Percentiles rank a stretch among this genome's conserved stretches.
Conservation (phyloP, 1,140 invertebrate genomes). For the Drosophila watanabei region DNA sequence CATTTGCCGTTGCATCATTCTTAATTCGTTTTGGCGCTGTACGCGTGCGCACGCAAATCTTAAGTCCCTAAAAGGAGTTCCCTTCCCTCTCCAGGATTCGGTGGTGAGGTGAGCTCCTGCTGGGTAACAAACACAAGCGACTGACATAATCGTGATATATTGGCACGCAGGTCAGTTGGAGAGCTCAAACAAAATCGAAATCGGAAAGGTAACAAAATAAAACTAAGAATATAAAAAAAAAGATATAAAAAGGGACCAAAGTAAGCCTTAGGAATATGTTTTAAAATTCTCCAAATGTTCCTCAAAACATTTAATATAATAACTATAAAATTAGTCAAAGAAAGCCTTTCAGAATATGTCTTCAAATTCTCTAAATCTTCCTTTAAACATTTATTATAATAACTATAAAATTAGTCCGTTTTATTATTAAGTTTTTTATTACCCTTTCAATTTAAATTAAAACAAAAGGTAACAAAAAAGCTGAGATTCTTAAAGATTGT, state of each 20-base stretch:
- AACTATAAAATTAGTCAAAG: too few relatives aligned
- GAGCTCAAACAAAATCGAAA: slow-evolving; percentile 40
- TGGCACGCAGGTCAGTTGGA: slow-evolving; percentile 63
- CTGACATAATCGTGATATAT: slow-evolving; percentile 84
- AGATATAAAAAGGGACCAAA: accelerated
- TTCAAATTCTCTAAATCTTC: too few relatives aligned
- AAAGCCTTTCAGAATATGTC: background rate
- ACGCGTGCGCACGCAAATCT: slow-evolving; percentile 79
- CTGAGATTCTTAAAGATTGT: background rate
- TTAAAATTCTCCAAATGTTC: too few relatives aligned
- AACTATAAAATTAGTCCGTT: too few relatives aligned
- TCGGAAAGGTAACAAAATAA: background rate
- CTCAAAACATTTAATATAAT: too few relatives aligned
- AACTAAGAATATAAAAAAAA: too few relatives aligned
- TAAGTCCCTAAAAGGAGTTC: slow-evolving; percentile 5
- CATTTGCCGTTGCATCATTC: slow-evolving; percentile 74
- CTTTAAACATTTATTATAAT: too few relatives aligned
- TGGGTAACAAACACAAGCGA: slow-evolving; percentile 71
- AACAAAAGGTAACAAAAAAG: too few relatives aligned
- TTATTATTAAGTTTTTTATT: too few relatives aligned
- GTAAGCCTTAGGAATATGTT: too few relatives aligned
- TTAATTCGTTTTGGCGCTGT: slow-evolving; percentile 83
- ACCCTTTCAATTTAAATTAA: slow-evolving; percentile 60
- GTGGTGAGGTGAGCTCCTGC: slow-evolving; percentile 50
- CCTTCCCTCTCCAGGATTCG: background rate